A percentile compares a stretch with the other conserved stretches of the same genome.
Conservation (phyloP, 2,113 vertebrate species). For the Glaucidium brasilianum region DNA sequence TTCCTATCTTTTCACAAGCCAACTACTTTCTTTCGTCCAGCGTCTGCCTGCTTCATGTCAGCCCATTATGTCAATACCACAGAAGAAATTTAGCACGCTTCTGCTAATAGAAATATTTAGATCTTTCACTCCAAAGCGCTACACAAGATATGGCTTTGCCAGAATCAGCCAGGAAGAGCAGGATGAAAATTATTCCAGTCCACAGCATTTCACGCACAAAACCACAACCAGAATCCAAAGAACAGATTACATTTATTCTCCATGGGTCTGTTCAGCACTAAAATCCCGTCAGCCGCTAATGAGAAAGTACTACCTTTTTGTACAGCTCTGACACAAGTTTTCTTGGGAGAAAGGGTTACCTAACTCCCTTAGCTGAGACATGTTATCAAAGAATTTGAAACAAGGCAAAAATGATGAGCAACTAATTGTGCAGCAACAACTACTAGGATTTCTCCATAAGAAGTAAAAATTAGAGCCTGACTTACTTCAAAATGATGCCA, state of each 20-base stretch:
- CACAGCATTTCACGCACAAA: slow-evolving; percentile 17
- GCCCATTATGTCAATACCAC: neutral
- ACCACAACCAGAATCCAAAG: neutral
- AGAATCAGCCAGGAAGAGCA: neutral
- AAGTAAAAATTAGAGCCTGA: slow-evolving; percentile 11
- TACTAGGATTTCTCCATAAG: neutral
- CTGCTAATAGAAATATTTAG: slow-evolving; percentile 29
- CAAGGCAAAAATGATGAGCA: neutral
- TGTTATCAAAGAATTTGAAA: neutral
- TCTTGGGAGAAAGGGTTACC: neutral
- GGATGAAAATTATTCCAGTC: slow-evolving; percentile 15
- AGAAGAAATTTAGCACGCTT: slow-evolving; percentile 27
- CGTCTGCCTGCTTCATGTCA: neutral
- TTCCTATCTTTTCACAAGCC: slow-evolving; percentile 19
- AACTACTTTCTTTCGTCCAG: slow-evolving; percentile 4
- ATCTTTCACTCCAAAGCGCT: neutral
- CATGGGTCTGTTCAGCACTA: neutral
- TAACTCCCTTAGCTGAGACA: neutral
- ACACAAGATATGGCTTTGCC: neutral
- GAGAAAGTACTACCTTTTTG: neutral
- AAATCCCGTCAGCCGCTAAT: slow-evolving; percentile 8
- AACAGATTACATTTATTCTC: slow-evolving; percentile 10
- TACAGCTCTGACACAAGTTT: neutral
- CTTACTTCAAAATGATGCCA: neutral
- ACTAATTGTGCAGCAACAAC: neutral